These are phyloP conservation scores for Fratercula arctica DNA, from an alignment of 2,797 vertebrate genomes.

Conservation along the genomic window DNA sequence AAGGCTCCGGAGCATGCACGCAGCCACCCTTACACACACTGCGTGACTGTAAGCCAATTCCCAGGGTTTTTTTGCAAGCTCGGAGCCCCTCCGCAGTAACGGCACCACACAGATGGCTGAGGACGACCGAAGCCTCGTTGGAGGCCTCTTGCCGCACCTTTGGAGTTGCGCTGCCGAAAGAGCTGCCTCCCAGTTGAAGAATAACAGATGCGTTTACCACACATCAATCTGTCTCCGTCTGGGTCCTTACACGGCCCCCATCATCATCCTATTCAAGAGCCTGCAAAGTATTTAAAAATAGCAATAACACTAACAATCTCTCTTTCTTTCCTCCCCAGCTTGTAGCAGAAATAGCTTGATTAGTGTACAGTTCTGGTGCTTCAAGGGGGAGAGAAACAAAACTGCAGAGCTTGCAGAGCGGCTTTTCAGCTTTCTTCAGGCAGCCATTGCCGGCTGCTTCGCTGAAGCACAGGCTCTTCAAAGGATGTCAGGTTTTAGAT, in stretches of 20 bases:
- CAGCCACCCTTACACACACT: accelerated
- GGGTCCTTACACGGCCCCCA: slow-evolving; percentile 33
- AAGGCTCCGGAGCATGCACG: neutral
- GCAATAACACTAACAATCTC: slow-evolving; percentile 65
- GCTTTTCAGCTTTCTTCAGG: slow-evolving; percentile 57
- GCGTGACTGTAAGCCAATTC: neutral
- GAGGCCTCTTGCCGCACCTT: neutral
- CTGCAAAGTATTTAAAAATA: slow-evolving; percentile 73
- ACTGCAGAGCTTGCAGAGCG: slow-evolving; percentile 53
- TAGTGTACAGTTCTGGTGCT: slow-evolving; percentile 59
- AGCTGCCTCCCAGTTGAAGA: neutral
- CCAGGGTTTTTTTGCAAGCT: neutral
- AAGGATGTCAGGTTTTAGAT: slow-evolving; percentile 49
- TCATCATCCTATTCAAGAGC: slow-evolving; percentile 61
- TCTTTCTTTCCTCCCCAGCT: slow-evolving; percentile 58
- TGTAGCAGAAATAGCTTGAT: slow-evolving; percentile 72
- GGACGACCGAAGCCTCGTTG: neutral
- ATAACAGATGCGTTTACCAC: slow-evolving; percentile 48
- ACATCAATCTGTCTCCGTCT: slow-evolving; percentile 59
- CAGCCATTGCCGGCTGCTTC: slow-evolving; percentile 30
- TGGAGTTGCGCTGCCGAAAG: neutral
- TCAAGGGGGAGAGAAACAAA: slow-evolving; percentile 53
- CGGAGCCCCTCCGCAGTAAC: neutral
- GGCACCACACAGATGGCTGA: neutral
- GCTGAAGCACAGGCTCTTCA: slow-evolving; percentile 42